These are phyloP conservation scores for Allolobophora icterica DNA, from an alignment of 2,888 invertebrate genomes.

Conservation along the genomic window DNA sequence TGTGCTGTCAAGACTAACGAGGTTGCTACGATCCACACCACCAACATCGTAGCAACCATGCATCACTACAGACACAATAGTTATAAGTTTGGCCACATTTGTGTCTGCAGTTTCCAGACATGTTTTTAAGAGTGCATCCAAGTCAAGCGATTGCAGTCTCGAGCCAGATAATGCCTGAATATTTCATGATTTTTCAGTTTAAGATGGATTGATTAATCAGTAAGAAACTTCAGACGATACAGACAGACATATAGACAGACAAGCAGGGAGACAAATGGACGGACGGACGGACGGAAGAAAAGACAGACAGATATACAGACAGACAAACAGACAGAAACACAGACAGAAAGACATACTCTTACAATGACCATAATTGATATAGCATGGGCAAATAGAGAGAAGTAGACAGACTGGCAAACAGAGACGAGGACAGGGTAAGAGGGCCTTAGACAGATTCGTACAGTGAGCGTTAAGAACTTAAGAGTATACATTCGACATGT, in stretches of 20 bases:
- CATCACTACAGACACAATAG: neutral
- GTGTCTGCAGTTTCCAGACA: neutral
- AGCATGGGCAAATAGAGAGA: neutral
- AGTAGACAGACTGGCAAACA: neutral
- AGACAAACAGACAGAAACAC: neutral
- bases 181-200: neutral
- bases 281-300: neutral
- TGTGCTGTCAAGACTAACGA: neutral
- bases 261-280: neutral
- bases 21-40: neutral
- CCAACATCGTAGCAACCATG: neutral
- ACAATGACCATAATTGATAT: neutral
- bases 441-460: neutral
- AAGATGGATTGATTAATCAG: neutral
- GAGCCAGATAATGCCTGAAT: neutral
- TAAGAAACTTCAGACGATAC: neutral
- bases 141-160: neutral
- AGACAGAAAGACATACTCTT: neutral
- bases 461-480: neutral
- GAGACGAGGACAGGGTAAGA: neutral
- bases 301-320: neutral
- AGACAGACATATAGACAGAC: neutral
- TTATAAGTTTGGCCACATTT: neutral
- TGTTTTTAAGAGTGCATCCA: neutral
- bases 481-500: neutral